Conservation (phyloP, 2,888 invertebrate species). For the Octodonta nipae region DNA sequence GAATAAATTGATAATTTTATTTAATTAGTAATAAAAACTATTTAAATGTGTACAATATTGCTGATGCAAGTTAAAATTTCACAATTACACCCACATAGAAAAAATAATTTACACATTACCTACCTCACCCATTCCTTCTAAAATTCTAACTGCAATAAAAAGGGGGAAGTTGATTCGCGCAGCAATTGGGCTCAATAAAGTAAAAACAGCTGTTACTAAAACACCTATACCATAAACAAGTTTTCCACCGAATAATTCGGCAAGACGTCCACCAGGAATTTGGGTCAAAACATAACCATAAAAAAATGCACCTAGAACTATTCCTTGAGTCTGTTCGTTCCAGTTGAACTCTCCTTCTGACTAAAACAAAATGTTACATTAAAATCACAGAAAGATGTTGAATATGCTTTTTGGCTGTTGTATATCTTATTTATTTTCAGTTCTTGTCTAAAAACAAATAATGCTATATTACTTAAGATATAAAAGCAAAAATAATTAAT, state of each 20-base stretch:
- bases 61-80: too few species aligned
- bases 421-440: too few species aligned
- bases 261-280: slow-evolving; percentile 72
- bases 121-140: slow-evolving; percentile 75
- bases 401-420: too few species aligned
- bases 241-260: slow-evolving; percentile 80
- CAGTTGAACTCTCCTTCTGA: slow-evolving; percentile 61
- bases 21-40: too few species aligned
- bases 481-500: too few species aligned
- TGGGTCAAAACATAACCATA: slow-evolving; percentile 73
- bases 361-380: slow-evolving; percentile 38
- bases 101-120: too few species aligned
- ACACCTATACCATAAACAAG: slow-evolving; percentile 71
- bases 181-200: slow-evolving; percentile 70
- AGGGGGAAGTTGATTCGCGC: slow-evolving; percentile 53
- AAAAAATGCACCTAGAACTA: slow-evolving; percentile 72
- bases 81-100: too few species aligned
- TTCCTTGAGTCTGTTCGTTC: slow-evolving; percentile 65
- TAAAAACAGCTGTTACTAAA: slow-evolving; percentile 66
- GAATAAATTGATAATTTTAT: too few species aligned
- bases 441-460: too few species aligned
- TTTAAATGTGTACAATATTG: too few species aligned
- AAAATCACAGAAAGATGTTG: too few species aligned
- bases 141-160: slow-evolving; percentile 59
- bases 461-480: too few species aligned